These are phyloP conservation scores for Clupea harengus DNA, from an alignment of 2,113 vertebrate genomes.

Conservation along the genomic window DNA sequence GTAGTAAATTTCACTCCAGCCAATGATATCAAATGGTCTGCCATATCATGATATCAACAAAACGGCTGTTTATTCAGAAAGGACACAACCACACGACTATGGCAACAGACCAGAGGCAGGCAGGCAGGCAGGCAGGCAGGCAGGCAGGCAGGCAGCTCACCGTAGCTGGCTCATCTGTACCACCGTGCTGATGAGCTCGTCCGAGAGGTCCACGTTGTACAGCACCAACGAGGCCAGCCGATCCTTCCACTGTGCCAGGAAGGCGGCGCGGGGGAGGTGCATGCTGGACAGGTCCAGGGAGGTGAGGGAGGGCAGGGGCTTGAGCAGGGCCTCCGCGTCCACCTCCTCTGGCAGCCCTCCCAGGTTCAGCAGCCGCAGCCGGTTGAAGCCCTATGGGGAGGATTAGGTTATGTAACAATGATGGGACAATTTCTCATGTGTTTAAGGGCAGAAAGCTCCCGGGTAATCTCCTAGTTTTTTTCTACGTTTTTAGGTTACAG, in stretches of 20 bases:
- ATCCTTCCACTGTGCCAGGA: constrained; percentile 92
- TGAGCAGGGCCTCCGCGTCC: constrained; percentile 82
- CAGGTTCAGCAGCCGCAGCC: constrained; percentile 88
- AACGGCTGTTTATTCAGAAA: no score
- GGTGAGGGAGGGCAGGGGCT: constrained; percentile 79
- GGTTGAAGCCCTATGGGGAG: constrained; percentile 79
- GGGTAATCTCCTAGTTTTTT: no score
- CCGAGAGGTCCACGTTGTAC: constrained; percentile 94
- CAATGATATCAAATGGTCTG: no score
- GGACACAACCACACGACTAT: no score
- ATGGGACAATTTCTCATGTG: no score
- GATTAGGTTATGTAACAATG: no score
- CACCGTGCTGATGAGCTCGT: constrained; percentile 85
- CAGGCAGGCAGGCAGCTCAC: constrained; percentile 58
- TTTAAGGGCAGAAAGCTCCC: no score
- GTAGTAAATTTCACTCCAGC: no score
- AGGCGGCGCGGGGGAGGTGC: constrained; percentile 80
- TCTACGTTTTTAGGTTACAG: no score
- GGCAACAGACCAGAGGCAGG: no score
- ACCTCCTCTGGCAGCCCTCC: constrained; percentile 84
- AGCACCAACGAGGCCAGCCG: constrained; percentile 89
- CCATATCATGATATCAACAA: no score
- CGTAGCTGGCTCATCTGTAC: constrained; percentile 86
- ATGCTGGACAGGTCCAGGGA: constrained; percentile 89
- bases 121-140: no score